These are phyloP conservation scores for Melipona quadrifasciata DNA, from an alignment of 1,140 invertebrate species.

Conservation along the genomic window DNA sequence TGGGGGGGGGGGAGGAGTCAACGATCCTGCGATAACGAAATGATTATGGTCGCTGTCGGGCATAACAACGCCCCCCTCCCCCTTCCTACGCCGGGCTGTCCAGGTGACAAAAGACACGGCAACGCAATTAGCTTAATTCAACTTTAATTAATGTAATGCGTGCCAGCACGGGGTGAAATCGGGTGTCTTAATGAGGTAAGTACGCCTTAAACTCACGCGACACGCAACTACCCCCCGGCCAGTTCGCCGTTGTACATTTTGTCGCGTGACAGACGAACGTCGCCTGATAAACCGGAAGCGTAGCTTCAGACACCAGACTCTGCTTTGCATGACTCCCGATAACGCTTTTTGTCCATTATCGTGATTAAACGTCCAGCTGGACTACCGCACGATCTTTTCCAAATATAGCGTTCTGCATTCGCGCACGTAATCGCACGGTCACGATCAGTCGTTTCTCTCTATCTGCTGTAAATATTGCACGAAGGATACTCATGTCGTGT, in stretches of 20 bases:
- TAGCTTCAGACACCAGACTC: slow-evolving; percentile 54
- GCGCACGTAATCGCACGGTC: not conserved
- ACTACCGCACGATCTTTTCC: slow-evolving; percentile 58
- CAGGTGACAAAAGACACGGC: slow-evolving; percentile 30
- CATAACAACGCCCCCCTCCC: slow-evolving; percentile 30
- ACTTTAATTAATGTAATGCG: slow-evolving; percentile 73
- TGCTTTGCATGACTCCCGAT: slow-evolving; percentile 72
- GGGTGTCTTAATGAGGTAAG: slow-evolving; percentile 66
- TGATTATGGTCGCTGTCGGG: slow-evolving; percentile 21
- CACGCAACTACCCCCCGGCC: slow-evolving; percentile 26
- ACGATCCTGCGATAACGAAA: slow-evolving; percentile 35
- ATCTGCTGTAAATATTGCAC: not conserved
- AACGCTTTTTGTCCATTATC: slow-evolving; percentile 77
- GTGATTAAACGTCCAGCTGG: slow-evolving; percentile 71
- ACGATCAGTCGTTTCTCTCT: not conserved
- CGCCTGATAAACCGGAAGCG: slow-evolving; percentile 62
- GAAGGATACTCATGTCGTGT: not conserved
- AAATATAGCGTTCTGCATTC: slow-evolving; percentile 5
- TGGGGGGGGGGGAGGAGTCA: not conserved
- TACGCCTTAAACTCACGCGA: slow-evolving; percentile 65
- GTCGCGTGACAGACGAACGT: slow-evolving; percentile 67
- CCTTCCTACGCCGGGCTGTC: not conserved
- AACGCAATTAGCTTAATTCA: slow-evolving; percentile 69
- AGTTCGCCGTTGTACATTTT: slow-evolving; percentile 53
- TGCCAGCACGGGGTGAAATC: slow-evolving; percentile 50